phyloP scores from a whole-genome alignment of 1,140 invertebrate genomes.

The Drosophila suzukii region DNA sequence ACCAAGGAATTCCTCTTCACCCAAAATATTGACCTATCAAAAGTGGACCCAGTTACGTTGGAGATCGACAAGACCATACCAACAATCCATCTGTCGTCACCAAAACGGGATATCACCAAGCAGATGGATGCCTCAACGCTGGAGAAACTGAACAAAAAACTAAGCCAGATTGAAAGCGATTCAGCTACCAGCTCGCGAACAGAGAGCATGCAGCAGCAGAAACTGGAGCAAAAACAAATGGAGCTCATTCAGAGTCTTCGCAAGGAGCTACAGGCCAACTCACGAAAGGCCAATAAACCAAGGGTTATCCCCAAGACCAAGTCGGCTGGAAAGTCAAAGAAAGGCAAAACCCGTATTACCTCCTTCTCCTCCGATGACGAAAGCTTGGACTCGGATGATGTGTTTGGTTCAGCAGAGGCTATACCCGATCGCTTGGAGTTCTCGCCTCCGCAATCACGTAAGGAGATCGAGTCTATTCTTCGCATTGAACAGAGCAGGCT shows the following conservation, averaged over 20 bases:
- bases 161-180: constrained; percentile 90
- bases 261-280: constrained; percentile 75
- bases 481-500: constrained; percentile 89
- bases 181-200: constrained; percentile 89
- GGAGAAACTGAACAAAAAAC: constrained; percentile 89
- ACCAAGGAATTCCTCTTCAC: constrained; percentile 88
- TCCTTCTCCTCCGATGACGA: constrained; percentile 90
- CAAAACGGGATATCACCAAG: constrained; percentile 88
- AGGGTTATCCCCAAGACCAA: constrained; percentile 83
- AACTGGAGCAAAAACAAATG: constrained; percentile 85
- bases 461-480: constrained; percentile 89
- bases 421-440: constrained; percentile 88
- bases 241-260: constrained; percentile 84
- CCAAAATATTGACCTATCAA: constrained; percentile 89
- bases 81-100: constrained; percentile 87
- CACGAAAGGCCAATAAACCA: constrained; percentile 73
- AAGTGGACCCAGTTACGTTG: constrained; percentile 88
- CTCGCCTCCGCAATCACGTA: constrained; percentile 89
- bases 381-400: constrained; percentile 89
- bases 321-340: constrained; percentile 82
- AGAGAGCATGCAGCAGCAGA: constrained; percentile 87
- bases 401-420: constrained; percentile 89
- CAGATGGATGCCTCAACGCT: constrained; percentile 87
- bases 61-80: constrained; percentile 88
- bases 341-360: constrained; percentile 88